Conservation (phyloP, 2,888 invertebrate genomes). For the Ophion slaviceki region DNA sequence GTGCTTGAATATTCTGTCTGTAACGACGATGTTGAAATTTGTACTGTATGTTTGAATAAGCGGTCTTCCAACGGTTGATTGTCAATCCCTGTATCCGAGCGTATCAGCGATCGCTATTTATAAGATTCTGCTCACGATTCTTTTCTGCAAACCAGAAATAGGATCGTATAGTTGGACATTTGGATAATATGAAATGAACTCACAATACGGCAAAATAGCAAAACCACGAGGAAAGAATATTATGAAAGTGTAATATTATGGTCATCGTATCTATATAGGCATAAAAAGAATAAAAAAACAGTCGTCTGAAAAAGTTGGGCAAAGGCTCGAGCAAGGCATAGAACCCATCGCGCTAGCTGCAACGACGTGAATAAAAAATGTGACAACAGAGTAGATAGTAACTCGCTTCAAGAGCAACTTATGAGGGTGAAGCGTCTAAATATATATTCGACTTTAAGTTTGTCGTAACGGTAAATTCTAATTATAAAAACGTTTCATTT, state of each 20-base stretch:
- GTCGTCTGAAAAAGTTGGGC: too few relatives aligned
- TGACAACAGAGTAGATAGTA: background rate
- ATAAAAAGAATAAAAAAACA: too few relatives aligned
- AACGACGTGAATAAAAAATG: too few relatives aligned
- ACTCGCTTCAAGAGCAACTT: background rate
- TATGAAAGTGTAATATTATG: too few relatives aligned
- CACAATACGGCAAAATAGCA: too few relatives aligned
- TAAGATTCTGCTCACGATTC: background rate
- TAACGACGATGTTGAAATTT: conserved; percentile 15
- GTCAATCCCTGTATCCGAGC: background rate
- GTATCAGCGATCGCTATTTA: background rate
- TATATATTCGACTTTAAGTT: background rate
- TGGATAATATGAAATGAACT: too few relatives aligned
- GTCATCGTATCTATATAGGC: too few relatives aligned
- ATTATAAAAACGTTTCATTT: background rate
- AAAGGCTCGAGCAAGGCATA: too few relatives aligned
- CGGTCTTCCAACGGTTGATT: background rate
- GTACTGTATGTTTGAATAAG: background rate
- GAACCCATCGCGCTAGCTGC: too few relatives aligned
- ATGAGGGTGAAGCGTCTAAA: background rate
- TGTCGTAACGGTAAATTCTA: background rate
- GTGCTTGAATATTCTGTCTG: conserved; percentile 5
- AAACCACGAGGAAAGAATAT: too few relatives aligned
- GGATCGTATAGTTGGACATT: too few relatives aligned
- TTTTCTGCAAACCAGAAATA: background rate